phyloP scores from a whole-genome alignment of 2,113 vertebrate species.

The Cryptotis parvus region DNA sequence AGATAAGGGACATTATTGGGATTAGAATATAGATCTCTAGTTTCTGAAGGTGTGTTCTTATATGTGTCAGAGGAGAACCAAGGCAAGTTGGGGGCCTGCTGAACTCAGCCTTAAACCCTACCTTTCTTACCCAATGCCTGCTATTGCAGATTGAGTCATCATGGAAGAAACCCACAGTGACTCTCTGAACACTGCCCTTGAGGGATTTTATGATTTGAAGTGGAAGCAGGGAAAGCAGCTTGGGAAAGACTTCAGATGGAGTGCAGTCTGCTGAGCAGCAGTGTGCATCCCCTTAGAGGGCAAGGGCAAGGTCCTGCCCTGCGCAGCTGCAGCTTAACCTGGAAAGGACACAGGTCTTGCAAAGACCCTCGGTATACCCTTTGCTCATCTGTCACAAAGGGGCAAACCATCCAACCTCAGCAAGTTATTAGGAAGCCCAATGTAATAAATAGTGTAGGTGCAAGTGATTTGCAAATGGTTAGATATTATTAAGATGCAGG shows the following conservation, averaged over 20 bases:
- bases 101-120: too few relatives aligned
- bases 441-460: not conserved
- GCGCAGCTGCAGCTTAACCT: fast-evolving
- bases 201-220: not conserved
- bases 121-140: not conserved
- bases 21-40: too few relatives aligned
- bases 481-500: slow-evolving; percentile 18
- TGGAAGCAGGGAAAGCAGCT: not conserved
- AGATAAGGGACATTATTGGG: too few relatives aligned
- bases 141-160: not conserved
- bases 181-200: not conserved
- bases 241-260: not conserved
- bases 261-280: not conserved
- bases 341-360: not conserved
- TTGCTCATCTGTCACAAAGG: not conserved
- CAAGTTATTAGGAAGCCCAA: not conserved
- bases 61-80: too few relatives aligned
- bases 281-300: not conserved
- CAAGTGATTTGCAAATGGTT: not conserved
- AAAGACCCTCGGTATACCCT: not conserved
- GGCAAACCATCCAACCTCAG: not conserved
- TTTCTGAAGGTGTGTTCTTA: too few relatives aligned
- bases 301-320: not conserved
- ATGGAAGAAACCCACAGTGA: not conserved
- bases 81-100: not conserved